Percentiles rank a stretch among this genome's conserved stretches.
Evolutionary conservation across 2,113 vertebrate species (phyloP).

Genomic region (Melanotaenia duboulayi): DNA sequence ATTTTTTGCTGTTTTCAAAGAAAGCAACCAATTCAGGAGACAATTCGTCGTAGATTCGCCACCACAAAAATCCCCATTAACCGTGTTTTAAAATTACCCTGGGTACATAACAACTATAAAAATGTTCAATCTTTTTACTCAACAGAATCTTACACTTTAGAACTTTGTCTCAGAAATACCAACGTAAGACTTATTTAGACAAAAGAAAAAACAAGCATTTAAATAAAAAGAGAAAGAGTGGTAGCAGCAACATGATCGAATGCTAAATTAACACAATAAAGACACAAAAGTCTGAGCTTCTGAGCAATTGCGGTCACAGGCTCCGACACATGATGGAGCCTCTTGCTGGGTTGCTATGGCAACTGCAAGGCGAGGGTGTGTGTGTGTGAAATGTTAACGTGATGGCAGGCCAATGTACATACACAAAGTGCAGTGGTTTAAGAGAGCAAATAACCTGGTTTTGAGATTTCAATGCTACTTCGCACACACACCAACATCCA

Average conservation of each 20-base stretch:
- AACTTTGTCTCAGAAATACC: not conserved
- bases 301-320: constrained; percentile 66
- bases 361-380: constrained; percentile 57
- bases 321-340: constrained; percentile 71
- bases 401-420: constrained; percentile 33
- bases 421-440: constrained; percentile 24
- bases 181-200: not conserved
- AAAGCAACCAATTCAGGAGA: no score
- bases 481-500: constrained; percentile 3
- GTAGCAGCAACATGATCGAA: constrained; percentile 32
- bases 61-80: no score
- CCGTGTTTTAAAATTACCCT: no score
- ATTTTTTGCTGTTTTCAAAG: not conserved
- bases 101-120: no score
- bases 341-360: constrained; percentile 74
- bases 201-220: no score
- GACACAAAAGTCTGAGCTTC: constrained; percentile 60
- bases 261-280: constrained; percentile 45
- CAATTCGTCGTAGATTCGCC: no score
- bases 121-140: not conserved
- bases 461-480: constrained; percentile 54
- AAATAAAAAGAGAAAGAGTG: not conserved
- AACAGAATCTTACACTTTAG: not conserved
- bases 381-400: constrained; percentile 36
- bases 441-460: constrained; percentile 50